Conservation (phyloP, 2,113 vertebrate species). For the Sus scrofa region T2T-Sscrofa CM000818.6:65238001-65238500, state of each 20-base stretch:
- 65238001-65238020: neutral
- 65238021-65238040: too few relatives aligned
- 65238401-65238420: neutral
- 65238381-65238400: neutral
- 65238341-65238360: neutral
- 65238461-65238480: too few relatives aligned
- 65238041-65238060: too few relatives aligned
- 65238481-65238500: too few relatives aligned
- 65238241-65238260: neutral
- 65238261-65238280: neutral
- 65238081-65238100: neutral
- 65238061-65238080: neutral
- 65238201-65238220: neutral
- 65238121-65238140: neutral
- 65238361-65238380: neutral
- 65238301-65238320: neutral
- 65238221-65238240: neutral
- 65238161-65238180: neutral
- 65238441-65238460: too few relatives aligned
- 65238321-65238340: neutral
- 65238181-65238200: neutral
- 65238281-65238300: neutral
- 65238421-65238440: neutral
- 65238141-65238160: neutral
- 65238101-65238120: neutral